Evolutionary conservation across 2,113 vertebrate species (phyloP), one percentile per base, ranked within the genome.

Genomic region (Ceyx melanurus): DNA sequence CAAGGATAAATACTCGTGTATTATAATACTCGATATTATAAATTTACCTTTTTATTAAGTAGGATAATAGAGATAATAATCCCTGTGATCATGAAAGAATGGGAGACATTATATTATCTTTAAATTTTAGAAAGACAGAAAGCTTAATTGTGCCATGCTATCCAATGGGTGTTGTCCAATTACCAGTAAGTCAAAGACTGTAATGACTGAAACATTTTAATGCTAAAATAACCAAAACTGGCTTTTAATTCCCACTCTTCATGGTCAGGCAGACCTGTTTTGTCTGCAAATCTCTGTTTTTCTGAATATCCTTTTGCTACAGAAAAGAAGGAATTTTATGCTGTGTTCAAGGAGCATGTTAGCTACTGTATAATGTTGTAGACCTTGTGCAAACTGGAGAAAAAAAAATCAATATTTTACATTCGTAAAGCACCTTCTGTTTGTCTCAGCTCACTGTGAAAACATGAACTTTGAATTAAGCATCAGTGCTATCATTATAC

Each of bases 81-180:
- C 40, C 37, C 89, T 78, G 54, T 83, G 84, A 93, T 90, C 93
- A 60, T 89, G 92, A 74, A 56, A 53, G 90, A 87, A 72, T 18
- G 46, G 23, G 61, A 50, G 58, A 76, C 66, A 85, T 85, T 73
- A 15, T 76, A 66, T 94, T 89, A 25, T 26, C n/a, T 43, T 78
- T 72, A 90, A 43, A 82, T 53, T 75, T 89, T 90, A 89, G 71
- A 88, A 89, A 79, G 51, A 42, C 42, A 67, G 76, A 57, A 73
- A 84, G 33, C 28, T 75, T 75, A 67, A 23, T 76, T 61, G 28
- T 72, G 53, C n/a, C 23, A 1, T 76, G 33, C 6, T 18, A 62
- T 82, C 17, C 40, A 64, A 25, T 23, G 84, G 60, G 11, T 86
- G 80, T 70, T 92, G 53, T 33, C 31, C 57, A 72, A 35, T 51